phyloP scores from a whole-genome alignment of 2,113 vertebrate species.

The Columba livia region DNA sequence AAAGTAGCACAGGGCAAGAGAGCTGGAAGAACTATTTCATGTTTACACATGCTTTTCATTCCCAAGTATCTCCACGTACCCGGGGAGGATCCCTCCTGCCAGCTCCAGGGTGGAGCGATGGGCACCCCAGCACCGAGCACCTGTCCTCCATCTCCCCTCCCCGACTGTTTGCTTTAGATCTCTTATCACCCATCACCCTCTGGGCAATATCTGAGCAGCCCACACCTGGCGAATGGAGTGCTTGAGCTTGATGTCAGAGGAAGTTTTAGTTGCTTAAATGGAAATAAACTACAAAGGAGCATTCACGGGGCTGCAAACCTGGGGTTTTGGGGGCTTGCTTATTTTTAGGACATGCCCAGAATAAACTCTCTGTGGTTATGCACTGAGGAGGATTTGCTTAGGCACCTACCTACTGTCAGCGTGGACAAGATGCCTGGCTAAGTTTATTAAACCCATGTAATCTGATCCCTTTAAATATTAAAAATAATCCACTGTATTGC shows the following conservation, averaged over 20 bases:
- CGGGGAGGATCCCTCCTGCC: constrained; percentile 14
- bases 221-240: not conserved
- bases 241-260: not conserved
- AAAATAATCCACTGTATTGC: constrained; percentile 45
- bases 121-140: not conserved
- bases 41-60: constrained; percentile 52
- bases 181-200: not conserved
- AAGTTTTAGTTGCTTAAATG: not conserved
- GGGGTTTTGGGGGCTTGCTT: not conserved
- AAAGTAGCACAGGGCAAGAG: not conserved
- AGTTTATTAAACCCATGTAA: constrained; percentile 21
- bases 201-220: not conserved
- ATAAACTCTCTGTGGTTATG: not conserved
- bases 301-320: not conserved
- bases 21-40: constrained; percentile 9
- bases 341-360: not conserved
- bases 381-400: not conserved
- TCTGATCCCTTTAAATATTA: constrained; percentile 60
- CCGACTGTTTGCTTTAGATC: not conserved
- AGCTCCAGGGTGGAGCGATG: not conserved
- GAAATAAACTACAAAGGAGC: not conserved
- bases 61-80: not conserved
- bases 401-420: not conserved
- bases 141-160: not conserved
- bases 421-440: not conserved